Evolutionary conservation across 2,888 invertebrate genomes (phyloP), one percentile per base, ranked within the genome.

Genomic region (Acrocera orbiculus): DNA sequence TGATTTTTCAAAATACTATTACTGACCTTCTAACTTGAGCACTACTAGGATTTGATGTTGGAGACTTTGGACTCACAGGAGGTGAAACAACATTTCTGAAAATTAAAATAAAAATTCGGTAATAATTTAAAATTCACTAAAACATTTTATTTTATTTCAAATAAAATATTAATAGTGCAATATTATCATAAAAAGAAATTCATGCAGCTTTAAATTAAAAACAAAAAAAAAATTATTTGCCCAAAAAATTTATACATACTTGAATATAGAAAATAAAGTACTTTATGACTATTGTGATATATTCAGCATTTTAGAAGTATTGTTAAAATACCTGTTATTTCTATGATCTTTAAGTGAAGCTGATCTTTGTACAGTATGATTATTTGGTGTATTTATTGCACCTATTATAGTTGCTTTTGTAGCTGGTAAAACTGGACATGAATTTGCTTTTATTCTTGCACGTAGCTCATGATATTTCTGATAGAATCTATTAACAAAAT

Each of bases 371-470:
- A 61, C 57, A 51, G 54, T 57, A 52, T 65, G 64, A 54, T 62
- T 63, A 50, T 64, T 64, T 60, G 65, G 66, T 44, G 54, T 49
- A 42, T 56, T 54, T 42, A 58, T 54, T 40, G 56, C 52, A 52
- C 49, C 45, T 44, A 45, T 44, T 46, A 50, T 46, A 42, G 63
- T 57, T 49, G 61, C 61, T 53, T 65, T 65, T 52, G 67, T 61
- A 47, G 73, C 69, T 52, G 71, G 69, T 63, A 78, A 70, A 56
- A 75, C 72, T 48, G 79, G 77, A 62, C 76, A 79, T 64, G 79
- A 79, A 52, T 76, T 75, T 58, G 82, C 81, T 70, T 81, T 80
- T 65, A 85, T 83, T 65, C 83, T 78, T 63, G 79, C 82, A 63
- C 78, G 77, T 64, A 83, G 73, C 69, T 79, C 81, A 64, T 76